A percentile compares a stretch with the other conserved stretches of the same genome.
phyloP scores from a whole-genome alignment of 2,797 vertebrate genomes.

The Malacoraja senta region DNA sequence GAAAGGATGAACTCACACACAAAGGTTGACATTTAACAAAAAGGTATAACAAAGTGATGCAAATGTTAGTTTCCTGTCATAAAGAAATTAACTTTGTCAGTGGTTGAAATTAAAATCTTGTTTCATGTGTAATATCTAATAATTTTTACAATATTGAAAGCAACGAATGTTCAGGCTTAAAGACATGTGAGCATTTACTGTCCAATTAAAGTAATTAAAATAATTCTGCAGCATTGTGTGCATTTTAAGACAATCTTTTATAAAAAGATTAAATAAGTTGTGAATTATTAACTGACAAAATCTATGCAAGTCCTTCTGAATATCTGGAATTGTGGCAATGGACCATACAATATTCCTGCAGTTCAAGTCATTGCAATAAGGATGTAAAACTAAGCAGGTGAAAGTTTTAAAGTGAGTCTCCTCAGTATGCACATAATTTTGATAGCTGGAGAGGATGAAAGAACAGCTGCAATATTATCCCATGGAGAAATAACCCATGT shows the following conservation, averaged over 20 bases:
- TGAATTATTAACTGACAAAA: not conserved
- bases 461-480: not conserved
- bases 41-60: not conserved
- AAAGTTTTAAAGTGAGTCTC: not conserved
- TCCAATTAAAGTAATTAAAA: not conserved
- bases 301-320: not conserved
- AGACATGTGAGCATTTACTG: not conserved
- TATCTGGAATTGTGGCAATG: not conserved
- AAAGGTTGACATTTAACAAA: not conserved
- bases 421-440: not conserved
- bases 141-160: not conserved
- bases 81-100: not conserved
- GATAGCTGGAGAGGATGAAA: not conserved
- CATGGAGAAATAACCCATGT: not conserved
- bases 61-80: not conserved
- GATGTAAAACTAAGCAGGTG: not conserved
- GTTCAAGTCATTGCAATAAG: not conserved
- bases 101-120: not conserved
- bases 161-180: not conserved
- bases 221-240: not conserved
- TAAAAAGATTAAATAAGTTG: too few relatives aligned
- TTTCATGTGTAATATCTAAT: not conserved
- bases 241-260: too few relatives aligned
- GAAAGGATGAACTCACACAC: not conserved
- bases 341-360: not conserved